Conservation (phyloP, 2,113 vertebrate species). For the Lucifuga dentata region DNA sequence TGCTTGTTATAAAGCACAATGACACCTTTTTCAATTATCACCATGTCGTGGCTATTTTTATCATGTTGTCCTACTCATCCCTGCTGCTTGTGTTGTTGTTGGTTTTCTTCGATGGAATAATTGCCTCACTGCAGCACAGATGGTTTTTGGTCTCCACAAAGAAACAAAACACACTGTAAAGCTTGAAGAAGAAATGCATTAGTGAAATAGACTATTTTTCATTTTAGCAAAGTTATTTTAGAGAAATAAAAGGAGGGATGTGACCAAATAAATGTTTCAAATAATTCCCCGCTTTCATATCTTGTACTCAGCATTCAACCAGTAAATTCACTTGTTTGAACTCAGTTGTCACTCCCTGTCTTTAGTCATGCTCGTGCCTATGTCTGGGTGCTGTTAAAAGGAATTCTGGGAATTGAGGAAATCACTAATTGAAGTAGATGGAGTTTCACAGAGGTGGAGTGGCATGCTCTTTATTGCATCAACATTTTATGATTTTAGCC, state of each 20-base stretch:
- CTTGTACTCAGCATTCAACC: neutral
- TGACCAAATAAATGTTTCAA: neutral
- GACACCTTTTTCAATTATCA: constrained; percentile 37
- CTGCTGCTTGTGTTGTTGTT: constrained; percentile 4
- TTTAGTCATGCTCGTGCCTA: neutral
- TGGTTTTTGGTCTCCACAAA: neutral
- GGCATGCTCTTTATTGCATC: no score
- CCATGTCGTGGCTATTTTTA: neutral
- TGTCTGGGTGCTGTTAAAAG: neutral
- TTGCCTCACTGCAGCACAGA: neutral
- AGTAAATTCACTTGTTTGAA: neutral
- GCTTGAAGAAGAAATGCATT: neutral
- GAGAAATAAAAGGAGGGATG: neutral
- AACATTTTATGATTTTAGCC: no score
- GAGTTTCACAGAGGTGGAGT: no score
- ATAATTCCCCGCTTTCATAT: neutral
- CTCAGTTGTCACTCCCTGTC: neutral
- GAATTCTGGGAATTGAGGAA: neutral
- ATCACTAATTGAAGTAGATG: neutral
- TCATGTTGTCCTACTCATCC: constrained; percentile 2
- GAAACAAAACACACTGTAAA: neutral
- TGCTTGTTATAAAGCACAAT: neutral
- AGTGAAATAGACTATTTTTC: neutral
- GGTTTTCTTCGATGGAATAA: constrained; percentile 29
- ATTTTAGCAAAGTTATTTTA: neutral